Base-by-base conservation (phyloP, 2,113 vertebrate genomes). In the Crotalus helleri region DNA sequence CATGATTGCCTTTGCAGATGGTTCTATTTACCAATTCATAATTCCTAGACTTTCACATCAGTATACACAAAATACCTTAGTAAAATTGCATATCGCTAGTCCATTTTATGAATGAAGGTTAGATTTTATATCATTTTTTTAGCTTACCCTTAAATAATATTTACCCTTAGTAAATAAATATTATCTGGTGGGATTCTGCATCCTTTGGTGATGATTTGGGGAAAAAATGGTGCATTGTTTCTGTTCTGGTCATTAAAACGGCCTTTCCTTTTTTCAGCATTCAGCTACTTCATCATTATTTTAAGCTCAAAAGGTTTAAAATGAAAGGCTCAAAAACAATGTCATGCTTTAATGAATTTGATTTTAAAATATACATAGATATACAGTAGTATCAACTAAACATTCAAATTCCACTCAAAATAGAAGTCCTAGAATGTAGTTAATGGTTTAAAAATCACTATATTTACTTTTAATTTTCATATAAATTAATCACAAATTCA, bases 131-230 rank as follows among this genome's bases (percentile, higher is more conserved):
- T 11, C 74, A 29, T 61, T 64, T 51, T 64, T 64, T 64, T 5
- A 58, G 5, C 85, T 92, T 86, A 92, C 12, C 92, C 39, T 92
- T 44, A 64, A 90, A 94, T 91, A 29, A 23, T 26, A 90, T 92
- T 58, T 91, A 90, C 29, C 85, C 29, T 39, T 89, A n/a, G 19
- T 74, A n/a, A 29, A 90, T 26, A 95, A 93, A 92, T 93, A 33
- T 87, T 86, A 92, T 91, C 13, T 55, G n/a, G 23, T 21, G 44
- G n/a, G n/a, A 53, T 61, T 33, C 46, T 29, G 44, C 21, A 69
- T 64, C 54, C 29, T 53, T 90, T 69, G 4, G 51, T 29, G 9
- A 74, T 74, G n/a, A 33, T 69, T 33, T 74, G n/a, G 64, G n/a
- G 15, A 0, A 2, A 5, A 74, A 74, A 26, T 61, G 59, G 24